Base-by-base conservation (phyloP, 2,888 invertebrate genomes). In the Dolichopus griseipennis region DNA sequence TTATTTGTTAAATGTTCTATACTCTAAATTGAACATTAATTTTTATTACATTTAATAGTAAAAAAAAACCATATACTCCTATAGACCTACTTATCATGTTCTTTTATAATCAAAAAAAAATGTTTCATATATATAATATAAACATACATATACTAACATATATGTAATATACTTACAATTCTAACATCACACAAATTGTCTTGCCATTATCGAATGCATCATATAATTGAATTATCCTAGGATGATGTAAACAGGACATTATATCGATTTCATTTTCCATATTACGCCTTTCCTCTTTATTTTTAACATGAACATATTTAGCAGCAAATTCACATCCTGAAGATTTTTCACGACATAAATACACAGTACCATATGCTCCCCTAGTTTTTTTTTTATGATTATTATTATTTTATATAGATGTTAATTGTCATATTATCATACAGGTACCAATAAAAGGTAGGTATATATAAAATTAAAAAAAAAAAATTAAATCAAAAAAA, bases 361-460 rank as follows among this genome's bases (percentile, higher is more conserved):
- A 95, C 21, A 96, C 95, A 63, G 92, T 93, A 69, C 95, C 95
- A 81, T 95, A 95, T 84, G 95, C 94, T 4, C 95, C 95, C 76
- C 95, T 95, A n/a, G n/a, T n/a, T n/a, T n/a, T n/a, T n/a, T n/a
- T n/a, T n/a, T 82, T 83, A 72, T 69, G 71, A 67, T 68, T n/a
- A 69, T 69, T 70, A 67, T 61, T 27, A 62, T 21, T 18, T 61
- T 21, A 61, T 20, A 20, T 61, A 61, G 21, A 61, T 18, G 7
- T 43, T 18, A 10, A 2, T 43, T 43, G 8, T 43, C 10, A 18
- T 43, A 10, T 43, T 43, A 5, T 15, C 18, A 61, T 9, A 18
- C 20, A 20, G 2, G 15, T 34, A 66, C 8, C 15, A 6, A 21
- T 66, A 65, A 34, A 6, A 33, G 15, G 6, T 10, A 64, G 34